phyloP scores from a whole-genome alignment of 2,797 vertebrate genomes.

The Margarornis squamiger region DNA sequence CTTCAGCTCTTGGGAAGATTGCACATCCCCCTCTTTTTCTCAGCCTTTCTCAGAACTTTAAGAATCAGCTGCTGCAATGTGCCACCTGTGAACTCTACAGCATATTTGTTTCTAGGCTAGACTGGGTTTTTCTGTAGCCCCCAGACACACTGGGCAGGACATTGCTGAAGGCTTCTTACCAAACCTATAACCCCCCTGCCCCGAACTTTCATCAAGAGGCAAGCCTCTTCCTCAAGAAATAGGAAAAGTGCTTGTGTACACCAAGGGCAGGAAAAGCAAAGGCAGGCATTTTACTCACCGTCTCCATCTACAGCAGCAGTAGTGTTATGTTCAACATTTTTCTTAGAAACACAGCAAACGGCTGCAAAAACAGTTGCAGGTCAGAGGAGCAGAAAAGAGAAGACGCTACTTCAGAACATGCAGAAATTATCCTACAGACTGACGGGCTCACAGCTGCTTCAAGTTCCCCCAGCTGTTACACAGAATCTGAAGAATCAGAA shows the following conservation, averaged over 20 bases:
- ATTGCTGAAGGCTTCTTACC: not conserved
- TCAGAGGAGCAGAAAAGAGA: not conserved
- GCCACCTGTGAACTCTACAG: not conserved
- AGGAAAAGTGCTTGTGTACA: not conserved
- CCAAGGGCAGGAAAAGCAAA: not conserved
- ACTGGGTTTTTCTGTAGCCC: not conserved
- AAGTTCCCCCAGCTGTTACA: not conserved
- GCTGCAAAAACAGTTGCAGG: constrained; percentile 75
- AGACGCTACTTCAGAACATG: not conserved
- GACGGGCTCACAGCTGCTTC: not conserved
- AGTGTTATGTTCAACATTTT: constrained; percentile 80
- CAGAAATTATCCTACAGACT: not conserved
- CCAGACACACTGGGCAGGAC: not conserved
- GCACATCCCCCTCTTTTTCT: not conserved
- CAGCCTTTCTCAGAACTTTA: not conserved
- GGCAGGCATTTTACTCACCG: constrained; percentile 54
- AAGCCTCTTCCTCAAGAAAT: not conserved
- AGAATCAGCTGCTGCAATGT: not conserved
- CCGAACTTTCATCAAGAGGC: not conserved
- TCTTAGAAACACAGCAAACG: constrained; percentile 88
- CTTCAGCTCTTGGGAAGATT: not conserved
- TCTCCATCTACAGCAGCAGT: constrained; percentile 73
- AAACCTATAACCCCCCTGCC: not conserved
- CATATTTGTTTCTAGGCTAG: not conserved
- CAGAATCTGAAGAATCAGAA: not conserved